Base-by-base conservation (phyloP, 2,888 invertebrate genomes). In the Hemaris fuciformis region DNA sequence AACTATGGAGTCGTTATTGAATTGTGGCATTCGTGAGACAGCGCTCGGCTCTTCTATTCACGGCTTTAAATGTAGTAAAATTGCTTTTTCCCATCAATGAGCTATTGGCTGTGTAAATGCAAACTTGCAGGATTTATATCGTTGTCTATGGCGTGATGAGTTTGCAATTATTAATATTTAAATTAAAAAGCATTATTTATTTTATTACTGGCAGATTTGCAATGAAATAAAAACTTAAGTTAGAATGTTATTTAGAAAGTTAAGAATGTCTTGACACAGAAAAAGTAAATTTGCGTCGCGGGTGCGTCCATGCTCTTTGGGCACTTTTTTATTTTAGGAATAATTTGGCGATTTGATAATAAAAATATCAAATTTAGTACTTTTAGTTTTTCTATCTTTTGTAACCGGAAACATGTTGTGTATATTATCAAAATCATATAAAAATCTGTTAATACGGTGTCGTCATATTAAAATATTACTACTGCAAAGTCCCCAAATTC, bases 11-110 rank as follows among this genome's bases (percentile, higher is more conserved):
- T 76, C 81, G 80, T 86, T 89, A 87, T 88, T 88, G 84, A 86
- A 84, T 84, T 82, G 88, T 80, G 79, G 80, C 76, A 79, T 76
- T 76, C 70, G 73, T 75, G 80, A 82, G 79, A 80, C 83, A 76
- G 83, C 76, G 74, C 68, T 66, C 62, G 65, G 46, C 72, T 74
- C 66, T 69, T 76, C 75, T 74, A 77, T 75, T 78, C 76, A 59
- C 43, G 18, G 18, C 43, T 46, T 18, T 62, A 25, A 38, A 48
- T 58, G 41, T 70, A 76, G 79, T 81, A 85, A 84, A 84, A 85
- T 87, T 87, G 83, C 81, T 78, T 79, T 76, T 75, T 74, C 62
- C 27, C 15, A 48, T 25, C 18, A 53, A 23, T 31, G 5, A 22
- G 23, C 22, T 2, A 53, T 53, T 27, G 22, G 13, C 10, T 20